Evolutionary conservation across 2,113 vertebrate genomes (phyloP).

Genomic region (Misgurnus mizolepis): DNA sequence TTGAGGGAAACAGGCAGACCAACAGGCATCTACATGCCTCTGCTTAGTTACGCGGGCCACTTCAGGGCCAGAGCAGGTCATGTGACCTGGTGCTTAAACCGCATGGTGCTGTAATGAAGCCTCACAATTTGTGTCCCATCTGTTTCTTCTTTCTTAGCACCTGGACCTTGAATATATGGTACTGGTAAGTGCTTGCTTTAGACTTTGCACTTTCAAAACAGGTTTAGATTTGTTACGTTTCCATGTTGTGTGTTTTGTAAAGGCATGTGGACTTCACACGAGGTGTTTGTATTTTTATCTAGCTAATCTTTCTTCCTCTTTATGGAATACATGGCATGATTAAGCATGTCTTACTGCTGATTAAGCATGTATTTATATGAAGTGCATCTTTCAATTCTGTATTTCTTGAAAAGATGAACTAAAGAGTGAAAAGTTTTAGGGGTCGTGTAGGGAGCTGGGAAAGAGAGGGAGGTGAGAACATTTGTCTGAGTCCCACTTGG

Average conservation of each 20-base stretch:
- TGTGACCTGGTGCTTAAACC: constrained; percentile 48
- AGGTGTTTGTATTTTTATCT: constrained; percentile 6
- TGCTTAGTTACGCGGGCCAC: constrained; percentile 60
- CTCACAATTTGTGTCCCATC: constrained; percentile 17
- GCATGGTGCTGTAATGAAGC: constrained; percentile 22
- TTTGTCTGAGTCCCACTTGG: constrained; percentile 5
- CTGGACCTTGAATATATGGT: not conserved
- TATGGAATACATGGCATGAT: not conserved
- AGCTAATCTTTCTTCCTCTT: constrained; percentile 35
- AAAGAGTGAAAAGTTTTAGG: too few species aligned
- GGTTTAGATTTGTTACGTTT: not conserved
- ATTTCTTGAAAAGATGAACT: not conserved
- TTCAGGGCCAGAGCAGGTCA: constrained; percentile 55
- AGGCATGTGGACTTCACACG: not conserved
- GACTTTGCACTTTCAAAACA: not conserved
- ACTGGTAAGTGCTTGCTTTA: constrained; percentile 18
- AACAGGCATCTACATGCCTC: constrained; percentile 57
- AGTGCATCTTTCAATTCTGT: not conserved
- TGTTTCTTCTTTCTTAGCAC: constrained; percentile 28
- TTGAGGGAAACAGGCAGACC: constrained; percentile 16
- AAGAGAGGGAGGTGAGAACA: not conserved
- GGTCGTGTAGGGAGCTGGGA: not conserved
- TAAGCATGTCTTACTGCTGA: not conserved
- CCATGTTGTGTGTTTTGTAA: not conserved
- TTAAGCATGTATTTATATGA: not conserved